These are phyloP conservation scores for Ochropleura plecta DNA, from an alignment of 2,888 invertebrate species.

Conservation along the genomic window DNA sequence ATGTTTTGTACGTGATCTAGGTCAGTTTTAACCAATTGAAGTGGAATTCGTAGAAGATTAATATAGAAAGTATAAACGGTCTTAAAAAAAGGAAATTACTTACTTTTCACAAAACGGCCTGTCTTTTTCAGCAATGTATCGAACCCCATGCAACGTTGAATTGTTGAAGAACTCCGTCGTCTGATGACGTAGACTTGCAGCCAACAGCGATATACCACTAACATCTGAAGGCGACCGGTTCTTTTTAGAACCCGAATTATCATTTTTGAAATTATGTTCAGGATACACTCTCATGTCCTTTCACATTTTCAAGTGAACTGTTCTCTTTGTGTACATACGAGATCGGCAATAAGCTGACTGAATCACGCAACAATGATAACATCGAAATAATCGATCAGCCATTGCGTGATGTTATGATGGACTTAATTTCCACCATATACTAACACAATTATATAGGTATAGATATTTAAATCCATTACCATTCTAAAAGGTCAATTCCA, in stretches of 20 bases:
- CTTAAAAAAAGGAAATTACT: conserved; percentile 67
- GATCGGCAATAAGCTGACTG: conserved; percentile 62
- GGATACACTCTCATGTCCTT: conserved; percentile 83
- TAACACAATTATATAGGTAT: conserved; percentile 17
- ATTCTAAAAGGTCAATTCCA: conserved; percentile 10
- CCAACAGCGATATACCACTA: conserved; percentile 84
- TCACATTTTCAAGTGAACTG: conserved; percentile 65
- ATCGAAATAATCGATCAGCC: conserved; percentile 79
- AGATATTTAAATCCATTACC: neutral
- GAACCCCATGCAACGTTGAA: conserved; percentile 94
- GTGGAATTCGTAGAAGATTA: neutral
- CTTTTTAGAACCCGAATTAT: conserved; percentile 63
- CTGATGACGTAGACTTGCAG: conserved; percentile 93
- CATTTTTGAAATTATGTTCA: conserved; percentile 69
- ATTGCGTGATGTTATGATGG: conserved; percentile 72
- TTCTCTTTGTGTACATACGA: conserved; percentile 52
- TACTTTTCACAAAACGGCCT: conserved; percentile 95
- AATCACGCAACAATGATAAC: conserved; percentile 78
- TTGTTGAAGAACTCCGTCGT: conserved; percentile 94
- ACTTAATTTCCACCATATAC: conserved; percentile 13
- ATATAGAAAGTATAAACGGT: neutral
- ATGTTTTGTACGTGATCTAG: conserved; percentile 2
- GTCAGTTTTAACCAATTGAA: neutral
- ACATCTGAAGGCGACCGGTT: conserved; percentile 69
- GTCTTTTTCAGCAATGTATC: conserved; percentile 94